A percentile compares a stretch with the other conserved stretches of the same genome.
phyloP scores from a whole-genome alignment of 2,113 vertebrate species.

The Mandrillus leucophaeus region DNA sequence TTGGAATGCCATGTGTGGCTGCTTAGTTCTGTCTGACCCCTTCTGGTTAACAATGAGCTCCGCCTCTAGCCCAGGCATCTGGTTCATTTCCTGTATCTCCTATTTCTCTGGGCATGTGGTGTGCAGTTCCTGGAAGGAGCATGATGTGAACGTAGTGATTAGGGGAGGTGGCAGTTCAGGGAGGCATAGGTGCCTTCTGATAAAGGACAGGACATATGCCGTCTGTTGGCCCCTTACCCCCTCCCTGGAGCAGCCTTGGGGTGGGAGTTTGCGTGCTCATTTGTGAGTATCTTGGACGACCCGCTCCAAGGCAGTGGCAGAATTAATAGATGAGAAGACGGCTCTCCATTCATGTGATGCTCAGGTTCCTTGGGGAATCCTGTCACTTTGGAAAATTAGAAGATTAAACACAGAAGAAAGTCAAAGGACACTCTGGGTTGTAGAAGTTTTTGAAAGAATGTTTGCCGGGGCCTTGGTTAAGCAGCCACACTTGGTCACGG shows the following conservation, averaged over 20 bases:
- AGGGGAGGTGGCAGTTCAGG: background rate
- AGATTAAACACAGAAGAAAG: slow-evolving; percentile 12
- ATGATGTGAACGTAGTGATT: slow-evolving; percentile 25
- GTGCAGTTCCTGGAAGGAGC: slow-evolving; percentile 53
- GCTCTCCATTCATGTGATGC: background rate
- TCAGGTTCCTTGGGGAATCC: background rate
- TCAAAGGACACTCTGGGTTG: background rate
- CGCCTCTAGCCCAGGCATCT: slow-evolving; percentile 67
- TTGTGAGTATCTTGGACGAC: background rate
- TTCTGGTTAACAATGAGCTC: slow-evolving; percentile 62
- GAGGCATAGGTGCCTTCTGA: background rate
- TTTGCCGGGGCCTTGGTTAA: background rate
- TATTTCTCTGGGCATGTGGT: slow-evolving; percentile 67
- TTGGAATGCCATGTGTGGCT: slow-evolving; percentile 53
- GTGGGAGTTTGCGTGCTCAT: background rate
- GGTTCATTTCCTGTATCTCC: slow-evolving; percentile 73
- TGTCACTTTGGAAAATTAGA: background rate
- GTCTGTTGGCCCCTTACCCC: background rate
- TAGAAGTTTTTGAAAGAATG: background rate
- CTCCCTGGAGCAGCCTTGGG: background rate
- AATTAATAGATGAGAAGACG: background rate
- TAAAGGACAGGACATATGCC: background rate
- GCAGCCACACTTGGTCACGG: background rate
- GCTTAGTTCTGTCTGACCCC: slow-evolving; percentile 43
- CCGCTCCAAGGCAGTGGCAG: background rate